A percentile compares a stretch with the other conserved stretches of the same genome.
These are phyloP conservation scores for Herpetotheres cachinnans DNA, from an alignment of 2,113 vertebrate genomes.

Conservation along the genomic window DNA sequence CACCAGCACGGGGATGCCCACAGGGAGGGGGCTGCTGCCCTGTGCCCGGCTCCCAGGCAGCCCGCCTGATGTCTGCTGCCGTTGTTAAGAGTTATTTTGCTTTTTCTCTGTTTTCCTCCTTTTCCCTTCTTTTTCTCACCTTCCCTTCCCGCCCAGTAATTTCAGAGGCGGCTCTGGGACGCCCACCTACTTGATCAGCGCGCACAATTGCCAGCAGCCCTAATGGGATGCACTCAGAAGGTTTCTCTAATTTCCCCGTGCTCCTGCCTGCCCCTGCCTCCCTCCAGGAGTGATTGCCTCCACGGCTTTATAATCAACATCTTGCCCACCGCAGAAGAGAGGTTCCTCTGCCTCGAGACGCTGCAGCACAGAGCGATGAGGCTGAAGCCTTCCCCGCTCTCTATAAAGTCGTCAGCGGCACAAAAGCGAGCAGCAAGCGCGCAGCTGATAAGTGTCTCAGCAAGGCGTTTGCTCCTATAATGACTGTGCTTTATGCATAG, in stretches of 20 bases:
- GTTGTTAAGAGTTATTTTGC: not conserved
- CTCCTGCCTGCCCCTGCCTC: not conserved
- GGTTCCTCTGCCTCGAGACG: not conserved
- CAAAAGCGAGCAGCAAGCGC: not conserved
- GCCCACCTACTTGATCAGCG: not conserved
- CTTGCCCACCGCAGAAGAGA: not conserved
- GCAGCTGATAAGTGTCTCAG: constrained; percentile 41
- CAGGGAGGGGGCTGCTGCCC: not conserved
- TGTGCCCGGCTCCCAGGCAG: not conserved
- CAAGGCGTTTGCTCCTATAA: not conserved
- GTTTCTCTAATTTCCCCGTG: not conserved
- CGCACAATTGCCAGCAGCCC: not conserved
- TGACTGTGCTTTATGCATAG: constrained; percentile 44
- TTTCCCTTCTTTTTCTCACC: not conserved
- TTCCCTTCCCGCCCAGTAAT: not conserved
- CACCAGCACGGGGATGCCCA: not conserved
- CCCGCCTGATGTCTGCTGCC: accelerated
- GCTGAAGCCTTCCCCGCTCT: not conserved
- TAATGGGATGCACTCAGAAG: not conserved
- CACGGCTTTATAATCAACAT: constrained; percentile 18
- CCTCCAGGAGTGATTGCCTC: constrained; percentile 4
- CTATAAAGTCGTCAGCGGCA: not conserved
- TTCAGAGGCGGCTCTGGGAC: not conserved
- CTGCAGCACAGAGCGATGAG: not conserved
- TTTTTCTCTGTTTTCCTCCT: not conserved